These are phyloP conservation scores for Alfaro cultratus DNA, from an alignment of 2,797 vertebrate genomes.

Conservation along the genomic window DNA sequence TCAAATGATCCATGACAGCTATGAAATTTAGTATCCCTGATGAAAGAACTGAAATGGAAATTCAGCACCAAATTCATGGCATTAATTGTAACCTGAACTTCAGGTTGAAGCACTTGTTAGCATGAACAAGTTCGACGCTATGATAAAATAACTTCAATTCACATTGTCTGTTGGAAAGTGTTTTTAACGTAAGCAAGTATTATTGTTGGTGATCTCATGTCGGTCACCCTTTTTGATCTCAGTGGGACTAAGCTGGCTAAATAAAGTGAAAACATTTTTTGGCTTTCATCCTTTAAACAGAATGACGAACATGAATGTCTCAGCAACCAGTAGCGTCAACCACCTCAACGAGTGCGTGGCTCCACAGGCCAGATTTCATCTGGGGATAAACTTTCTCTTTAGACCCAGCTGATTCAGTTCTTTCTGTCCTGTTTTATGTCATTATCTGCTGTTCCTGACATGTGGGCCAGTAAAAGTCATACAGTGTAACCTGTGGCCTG, in stretches of 20 bases:
- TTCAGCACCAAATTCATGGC: background rate
- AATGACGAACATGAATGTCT: background rate
- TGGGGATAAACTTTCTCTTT: background rate
- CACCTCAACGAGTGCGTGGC: background rate
- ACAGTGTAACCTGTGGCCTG: conserved; percentile 50
- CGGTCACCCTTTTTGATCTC: background rate
- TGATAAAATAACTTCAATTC: background rate
- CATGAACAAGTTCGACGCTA: background rate
- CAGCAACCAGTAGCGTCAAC: background rate
- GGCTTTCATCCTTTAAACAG: background rate
- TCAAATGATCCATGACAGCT: background rate
- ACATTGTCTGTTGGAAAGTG: background rate
- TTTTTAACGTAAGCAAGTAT: background rate
- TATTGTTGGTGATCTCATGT: background rate
- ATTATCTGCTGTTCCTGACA: background rate
- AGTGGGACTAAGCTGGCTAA: background rate
- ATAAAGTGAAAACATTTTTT: background rate
- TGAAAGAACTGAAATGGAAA: background rate
- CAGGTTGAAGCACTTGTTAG: background rate
- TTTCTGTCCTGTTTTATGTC: background rate
- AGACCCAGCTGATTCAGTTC: background rate
- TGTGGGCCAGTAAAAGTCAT: conserved; percentile 27
- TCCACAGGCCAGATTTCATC: background rate
- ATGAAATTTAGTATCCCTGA: background rate
- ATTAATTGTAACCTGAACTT: background rate